Evolutionary conservation across 2,888 invertebrate species (phyloP), one percentile per base, ranked within the genome.

Genomic region (Heliconius ethilla): DNA sequence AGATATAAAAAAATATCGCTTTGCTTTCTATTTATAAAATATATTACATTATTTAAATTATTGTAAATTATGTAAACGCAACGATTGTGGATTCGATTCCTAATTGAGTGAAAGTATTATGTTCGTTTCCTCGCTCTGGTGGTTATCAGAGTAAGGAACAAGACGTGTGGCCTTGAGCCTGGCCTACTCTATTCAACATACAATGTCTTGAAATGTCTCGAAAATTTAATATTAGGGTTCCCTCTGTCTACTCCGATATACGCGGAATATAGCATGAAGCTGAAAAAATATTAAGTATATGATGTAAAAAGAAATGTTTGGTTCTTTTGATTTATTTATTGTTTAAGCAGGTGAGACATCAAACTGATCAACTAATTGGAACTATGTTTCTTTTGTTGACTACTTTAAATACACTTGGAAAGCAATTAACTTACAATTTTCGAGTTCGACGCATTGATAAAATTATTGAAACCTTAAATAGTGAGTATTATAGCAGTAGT

Each of bases 381-480:
- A 91, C 89, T 5, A 82, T 93, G 70, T 92, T 91, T 79, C 89
- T 93, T 27, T 83, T 92, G 75, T 84, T 93, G 51, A 92, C 92
- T 0, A 92, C 90, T 13, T 75, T 93, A 45, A 91, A 89, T 82
- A 84, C 89, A 0, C 79, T 92, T 59, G 88, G 87, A 5, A 93
- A 93, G 83, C 90, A 92, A 81, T 70, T 86, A 0, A 85, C 90
- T 0, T 91, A 92, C 80, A 91, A 91, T 81, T 51, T 86, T 4
- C 87, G 90, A 67, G 86, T 85, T 10, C 66, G 74, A 13, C 89
- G 92, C n/a, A 85, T 93, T 55, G 89, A 90, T 59, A 82, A 83
- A 11, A 84, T 93, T 55, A 83, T 93, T 72, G 79, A 79, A 27
- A 82, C 87, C 29, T 86, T 92, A 40, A 87, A 90, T 73, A 91